Percentiles rank a stretch among this genome's conserved stretches.
These are phyloP conservation scores for Conchocele bisecta DNA, from an alignment of 2,888 invertebrate genomes.

Conservation along the genomic window DNA sequence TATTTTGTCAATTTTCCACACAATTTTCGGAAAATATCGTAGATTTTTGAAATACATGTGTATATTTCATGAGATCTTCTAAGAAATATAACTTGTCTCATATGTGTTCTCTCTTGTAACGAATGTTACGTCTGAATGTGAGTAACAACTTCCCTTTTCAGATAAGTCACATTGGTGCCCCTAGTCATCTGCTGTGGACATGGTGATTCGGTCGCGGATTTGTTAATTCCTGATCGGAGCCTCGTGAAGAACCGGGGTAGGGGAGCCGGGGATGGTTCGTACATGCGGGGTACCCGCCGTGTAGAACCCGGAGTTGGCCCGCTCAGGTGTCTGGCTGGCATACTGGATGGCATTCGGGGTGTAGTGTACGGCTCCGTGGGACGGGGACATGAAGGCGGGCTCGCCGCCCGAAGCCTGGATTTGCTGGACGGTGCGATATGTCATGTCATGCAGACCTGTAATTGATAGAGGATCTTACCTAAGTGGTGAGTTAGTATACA, in stretches of 20 bases:
- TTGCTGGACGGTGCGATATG: constrained; percentile 62
- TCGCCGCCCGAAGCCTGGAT: constrained; percentile 57
- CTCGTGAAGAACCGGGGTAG: constrained; percentile 59
- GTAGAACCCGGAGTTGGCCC: constrained; percentile 71
- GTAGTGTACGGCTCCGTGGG: constrained; percentile 35
- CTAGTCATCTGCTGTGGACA: constrained; percentile 46
- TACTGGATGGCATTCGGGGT: constrained; percentile 54
- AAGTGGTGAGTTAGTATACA: too few relatives aligned
- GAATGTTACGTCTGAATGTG: too few relatives aligned
- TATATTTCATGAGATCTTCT: too few relatives aligned
- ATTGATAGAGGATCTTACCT: background rate
- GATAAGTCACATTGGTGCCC: too few relatives aligned
- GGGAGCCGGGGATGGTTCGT: constrained; percentile 26
- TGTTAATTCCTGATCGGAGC: constrained; percentile 57
- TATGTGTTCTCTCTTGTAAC: too few relatives aligned
- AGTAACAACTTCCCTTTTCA: too few relatives aligned
- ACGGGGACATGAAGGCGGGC: constrained; percentile 67
- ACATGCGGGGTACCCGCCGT: constrained; percentile 21
- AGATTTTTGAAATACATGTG: too few relatives aligned
- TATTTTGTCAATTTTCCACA: too few relatives aligned
- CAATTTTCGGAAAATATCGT: too few relatives aligned
- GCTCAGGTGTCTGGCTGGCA: constrained; percentile 60
- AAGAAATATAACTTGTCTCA: too few relatives aligned
- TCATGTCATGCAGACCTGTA: constrained; percentile 60
- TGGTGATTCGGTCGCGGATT: constrained; percentile 62